Percentiles rank a stretch among this genome's conserved stretches.
phyloP scores from a whole-genome alignment of 2,888 invertebrate species.

The Cotesia congregata region DNA sequence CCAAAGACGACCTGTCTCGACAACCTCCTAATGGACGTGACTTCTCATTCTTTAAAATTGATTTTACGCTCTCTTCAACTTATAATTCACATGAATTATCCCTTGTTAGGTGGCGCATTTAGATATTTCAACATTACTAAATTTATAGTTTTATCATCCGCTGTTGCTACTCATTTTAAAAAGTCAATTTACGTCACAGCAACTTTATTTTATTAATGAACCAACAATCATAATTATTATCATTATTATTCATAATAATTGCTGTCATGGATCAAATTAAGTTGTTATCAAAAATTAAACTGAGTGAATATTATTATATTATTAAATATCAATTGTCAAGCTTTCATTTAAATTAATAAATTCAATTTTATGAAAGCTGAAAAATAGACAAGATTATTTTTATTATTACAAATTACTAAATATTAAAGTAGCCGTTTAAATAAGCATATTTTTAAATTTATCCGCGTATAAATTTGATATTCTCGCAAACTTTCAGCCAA shows the following conservation, averaged over 20 bases:
- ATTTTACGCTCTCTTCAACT: conserved; percentile 25
- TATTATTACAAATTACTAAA: too few relatives aligned
- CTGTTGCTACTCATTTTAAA: neutral
- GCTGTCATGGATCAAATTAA: too few relatives aligned
- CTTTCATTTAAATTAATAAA: too few relatives aligned
- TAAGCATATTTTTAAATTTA: neutral
- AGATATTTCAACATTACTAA: neutral
- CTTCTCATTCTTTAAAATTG: conserved; percentile 26
- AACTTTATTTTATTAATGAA: neutral
- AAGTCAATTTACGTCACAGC: neutral
- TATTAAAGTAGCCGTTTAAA: neutral
- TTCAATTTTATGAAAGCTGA: too few relatives aligned
- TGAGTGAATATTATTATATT: too few relatives aligned
- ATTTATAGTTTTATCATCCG: conserved; percentile 7
- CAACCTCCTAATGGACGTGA: conserved; percentile 44
- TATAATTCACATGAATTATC: conserved; percentile 22
- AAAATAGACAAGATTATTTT: too few relatives aligned
- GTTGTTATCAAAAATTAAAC: too few relatives aligned
- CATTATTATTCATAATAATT: neutral
- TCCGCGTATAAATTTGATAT: neutral
- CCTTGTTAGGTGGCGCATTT: conserved; percentile 16
- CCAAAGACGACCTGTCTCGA: conserved; percentile 2
- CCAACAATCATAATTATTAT: neutral
- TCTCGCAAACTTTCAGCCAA: neutral
- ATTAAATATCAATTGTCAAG: too few relatives aligned